Conservation (phyloP, 2,797 vertebrate genomes). For the Sebastes diaconus region DNA sequence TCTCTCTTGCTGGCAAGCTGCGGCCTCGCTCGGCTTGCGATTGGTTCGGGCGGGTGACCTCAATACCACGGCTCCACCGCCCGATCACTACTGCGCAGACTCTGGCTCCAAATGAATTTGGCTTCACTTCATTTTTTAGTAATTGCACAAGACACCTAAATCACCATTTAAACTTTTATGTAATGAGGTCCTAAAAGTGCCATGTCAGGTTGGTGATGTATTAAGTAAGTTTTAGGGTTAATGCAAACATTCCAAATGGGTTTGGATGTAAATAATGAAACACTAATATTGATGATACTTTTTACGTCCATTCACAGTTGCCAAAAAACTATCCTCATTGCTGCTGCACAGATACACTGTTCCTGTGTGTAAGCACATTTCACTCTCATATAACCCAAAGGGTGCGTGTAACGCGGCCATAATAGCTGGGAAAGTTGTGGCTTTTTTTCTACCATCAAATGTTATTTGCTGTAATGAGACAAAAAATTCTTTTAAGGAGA, state of each 20-base stretch:
- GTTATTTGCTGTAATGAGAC: slow-evolving; percentile 62
- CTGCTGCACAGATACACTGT: slow-evolving; percentile 20
- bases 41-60: no score
- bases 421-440: slow-evolving; percentile 60
- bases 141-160: background rate
- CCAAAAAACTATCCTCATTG: background rate
- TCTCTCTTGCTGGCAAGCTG: no score
- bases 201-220: background rate
- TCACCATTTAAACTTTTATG: background rate
- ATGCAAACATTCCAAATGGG: background rate
- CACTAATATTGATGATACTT: background rate
- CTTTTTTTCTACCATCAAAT: slow-evolving; percentile 51
- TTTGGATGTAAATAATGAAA: background rate
- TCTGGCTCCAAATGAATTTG: no score
- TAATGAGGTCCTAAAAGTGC: no score
- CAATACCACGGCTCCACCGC: no score
- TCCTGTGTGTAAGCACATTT: slow-evolving; percentile 35
- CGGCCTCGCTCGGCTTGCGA: no score
- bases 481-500: slow-evolving; percentile 48
- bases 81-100: no score
- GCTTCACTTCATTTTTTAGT: background rate
- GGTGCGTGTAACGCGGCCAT: slow-evolving; percentile 49
- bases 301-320: background rate
- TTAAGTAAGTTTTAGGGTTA: background rate
- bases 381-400: slow-evolving; percentile 25